Base-by-base conservation (phyloP, 2,888 invertebrate species). In the Epirrhoe alternata region DNA sequence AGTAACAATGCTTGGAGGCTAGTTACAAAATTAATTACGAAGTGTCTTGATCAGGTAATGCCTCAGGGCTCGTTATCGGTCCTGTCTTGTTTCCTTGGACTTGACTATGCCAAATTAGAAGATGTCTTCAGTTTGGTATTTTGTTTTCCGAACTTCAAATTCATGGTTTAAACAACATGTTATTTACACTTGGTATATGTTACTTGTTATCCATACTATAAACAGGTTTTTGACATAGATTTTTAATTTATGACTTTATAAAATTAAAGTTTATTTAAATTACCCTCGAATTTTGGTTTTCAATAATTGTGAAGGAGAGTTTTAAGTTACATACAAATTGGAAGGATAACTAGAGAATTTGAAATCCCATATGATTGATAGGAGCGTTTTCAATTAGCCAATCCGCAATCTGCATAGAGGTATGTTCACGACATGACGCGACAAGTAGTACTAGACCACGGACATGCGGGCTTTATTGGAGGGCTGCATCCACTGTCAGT, bases 11-110 rank as follows among this genome's bases (percentile, higher is more conserved):
- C 75, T 79, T 76, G 73, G 74, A 77, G 82, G 80, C 78, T 84
- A 80, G 84, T 84, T 83, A 79, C 76, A 78, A 86, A 88, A 89
- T 89, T 90, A 90, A 90, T 90, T 90, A 90, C 74, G 77, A 84
- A 85, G 78, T 86, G 88, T 80, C 87, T 85, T 81, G 78, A 85
- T 80, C 87, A 87, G 89, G 83, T 86, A 78, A 66, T 72, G 86
- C 87, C 85, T 64, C 72, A 72, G 83, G 87, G 81, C 74, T 64
- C 73, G 75, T 75, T 74, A 80, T 80, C 75, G 71, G 69, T 74
- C 74, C 73, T 76, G 77, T 77, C 74, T 76, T 80, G 76, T 83
- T 84, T 80, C 72, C 75, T 77, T 74, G 71, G 77, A 80, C 79
- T 80, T 77, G 78, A 83, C 81, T 80, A 69, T 69, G 71, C 72